These are phyloP conservation scores for Sebastes schlegelii DNA, from an alignment of 2,113 vertebrate genomes.

Conservation along the genomic window DNA sequence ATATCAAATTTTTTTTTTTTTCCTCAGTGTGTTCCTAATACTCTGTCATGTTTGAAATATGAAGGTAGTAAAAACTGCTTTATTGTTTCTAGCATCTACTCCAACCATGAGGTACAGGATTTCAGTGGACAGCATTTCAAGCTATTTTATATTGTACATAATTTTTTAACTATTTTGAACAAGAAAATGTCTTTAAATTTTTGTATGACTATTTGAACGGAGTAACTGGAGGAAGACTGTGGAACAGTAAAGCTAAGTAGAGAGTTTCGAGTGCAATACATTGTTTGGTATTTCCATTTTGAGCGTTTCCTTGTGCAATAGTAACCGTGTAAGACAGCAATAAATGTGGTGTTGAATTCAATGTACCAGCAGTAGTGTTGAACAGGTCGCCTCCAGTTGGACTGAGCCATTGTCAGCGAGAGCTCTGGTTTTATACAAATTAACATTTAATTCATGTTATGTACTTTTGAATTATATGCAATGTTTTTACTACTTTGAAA, in stretches of 20 bases:
- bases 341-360: constrained; percentile 51
- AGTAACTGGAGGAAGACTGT: constrained; percentile 8
- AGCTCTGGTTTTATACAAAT: constrained; percentile 22
- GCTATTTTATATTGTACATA: constrained; percentile 58
- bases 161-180: constrained; percentile 43
- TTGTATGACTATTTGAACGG: constrained; percentile 48
- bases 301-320: constrained; percentile 54
- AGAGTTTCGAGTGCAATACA: constrained; percentile 34
- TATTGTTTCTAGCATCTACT: constrained; percentile 18
- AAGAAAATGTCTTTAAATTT: constrained; percentile 33
- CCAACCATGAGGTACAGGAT: constrained; percentile 2
- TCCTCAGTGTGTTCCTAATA: not conserved
- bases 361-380: not conserved
- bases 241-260: not conserved
- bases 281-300: not conserved
- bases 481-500: constrained; percentile 60
- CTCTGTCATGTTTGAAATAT: not conserved
- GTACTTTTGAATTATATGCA: constrained; percentile 59
- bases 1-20: not conserved
- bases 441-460: constrained; percentile 37
- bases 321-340: constrained; percentile 59
- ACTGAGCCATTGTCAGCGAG: not conserved
- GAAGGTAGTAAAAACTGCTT: not conserved
- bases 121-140: constrained; percentile 36
- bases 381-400: constrained; percentile 9